A percentile compares a stretch with the other conserved stretches of the same genome.
phyloP scores from a whole-genome alignment of 2,888 invertebrate species.

The Branchipolynoe longqiensis region DNA sequence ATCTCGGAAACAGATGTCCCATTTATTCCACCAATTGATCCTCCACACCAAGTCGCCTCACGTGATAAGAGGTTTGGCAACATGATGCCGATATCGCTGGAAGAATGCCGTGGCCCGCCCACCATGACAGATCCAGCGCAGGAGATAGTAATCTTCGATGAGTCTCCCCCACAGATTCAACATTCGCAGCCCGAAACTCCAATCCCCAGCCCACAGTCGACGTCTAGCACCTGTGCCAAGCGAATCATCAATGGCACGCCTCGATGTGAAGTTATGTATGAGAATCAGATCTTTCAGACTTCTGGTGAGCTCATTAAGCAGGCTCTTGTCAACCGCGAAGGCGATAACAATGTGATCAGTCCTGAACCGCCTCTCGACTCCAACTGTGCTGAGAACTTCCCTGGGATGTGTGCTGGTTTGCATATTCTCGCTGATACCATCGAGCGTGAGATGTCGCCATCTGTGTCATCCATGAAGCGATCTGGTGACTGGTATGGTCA shows the following conservation, averaged over 20 bases:
- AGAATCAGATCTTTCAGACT: constrained; percentile 4
- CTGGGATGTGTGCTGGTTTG: constrained; percentile 6
- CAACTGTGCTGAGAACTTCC: background rate
- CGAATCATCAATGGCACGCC: background rate
- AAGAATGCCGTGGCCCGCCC: background rate
- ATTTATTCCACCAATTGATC: background rate
- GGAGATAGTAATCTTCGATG: background rate
- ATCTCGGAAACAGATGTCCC: background rate
- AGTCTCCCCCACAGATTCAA: background rate
- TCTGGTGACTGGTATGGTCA: background rate
- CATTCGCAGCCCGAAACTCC: background rate
- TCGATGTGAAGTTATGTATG: background rate
- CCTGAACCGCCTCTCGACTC: background rate
- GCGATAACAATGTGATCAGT: background rate
- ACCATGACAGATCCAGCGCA: constrained; percentile 7
- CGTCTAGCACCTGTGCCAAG: background rate
- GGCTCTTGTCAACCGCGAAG: background rate
- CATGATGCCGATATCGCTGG: background rate
- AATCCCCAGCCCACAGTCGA: background rate
- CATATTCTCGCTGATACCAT: constrained; percentile 31
- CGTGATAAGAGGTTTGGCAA: background rate
- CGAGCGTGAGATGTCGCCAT: background rate
- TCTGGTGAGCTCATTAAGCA: background rate
- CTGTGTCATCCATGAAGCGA: background rate
- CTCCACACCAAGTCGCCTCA: background rate